Evolutionary conservation across 2,888 invertebrate species (phyloP).

Genomic region (Trichogramma dendrolimi): DNA sequence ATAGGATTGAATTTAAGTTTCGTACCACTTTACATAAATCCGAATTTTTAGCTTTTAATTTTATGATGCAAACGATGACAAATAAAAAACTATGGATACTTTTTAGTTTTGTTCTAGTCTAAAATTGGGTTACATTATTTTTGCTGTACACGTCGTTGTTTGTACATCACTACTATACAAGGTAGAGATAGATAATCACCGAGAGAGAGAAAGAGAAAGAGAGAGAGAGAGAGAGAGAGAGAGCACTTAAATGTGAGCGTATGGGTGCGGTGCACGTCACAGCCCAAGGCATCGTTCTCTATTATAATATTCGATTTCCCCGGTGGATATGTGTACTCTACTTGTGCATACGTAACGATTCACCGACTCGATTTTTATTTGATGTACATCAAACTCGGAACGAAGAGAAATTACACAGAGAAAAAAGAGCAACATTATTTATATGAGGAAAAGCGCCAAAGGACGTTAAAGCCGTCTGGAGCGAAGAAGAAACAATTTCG

Average conservation of each 20-base stretch:
- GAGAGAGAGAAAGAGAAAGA: conserved; percentile 8
- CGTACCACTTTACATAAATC: too few species aligned
- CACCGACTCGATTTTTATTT: conserved; percentile 38
- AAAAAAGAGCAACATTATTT: too few species aligned
- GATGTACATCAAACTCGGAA: neutral
- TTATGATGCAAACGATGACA: too few species aligned
- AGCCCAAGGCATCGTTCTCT: conserved; percentile 26
- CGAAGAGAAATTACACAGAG: too few species aligned
- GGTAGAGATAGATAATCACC: conserved; percentile 1
- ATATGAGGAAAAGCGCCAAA: too few species aligned
- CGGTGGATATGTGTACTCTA: conserved; percentile 42
- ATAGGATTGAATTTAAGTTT: too few species aligned
- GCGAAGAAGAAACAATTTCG: conserved; percentile 46
- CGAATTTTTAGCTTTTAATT: too few species aligned
- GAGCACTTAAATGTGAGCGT: conserved; percentile 17
- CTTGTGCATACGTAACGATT: conserved; percentile 41
- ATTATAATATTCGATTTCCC: conserved; percentile 42
- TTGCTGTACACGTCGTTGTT: too few species aligned
- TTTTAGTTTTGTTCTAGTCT: too few species aligned
- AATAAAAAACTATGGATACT: too few species aligned
- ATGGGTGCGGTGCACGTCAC: conserved; percentile 2
- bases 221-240: conserved; percentile 10
- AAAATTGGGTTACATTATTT: too few species aligned
- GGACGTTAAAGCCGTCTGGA: neutral
- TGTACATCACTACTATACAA: too few species aligned